phyloP scores from a whole-genome alignment of 2,797 vertebrate species.

The Anomalospiza imberbis region DNA sequence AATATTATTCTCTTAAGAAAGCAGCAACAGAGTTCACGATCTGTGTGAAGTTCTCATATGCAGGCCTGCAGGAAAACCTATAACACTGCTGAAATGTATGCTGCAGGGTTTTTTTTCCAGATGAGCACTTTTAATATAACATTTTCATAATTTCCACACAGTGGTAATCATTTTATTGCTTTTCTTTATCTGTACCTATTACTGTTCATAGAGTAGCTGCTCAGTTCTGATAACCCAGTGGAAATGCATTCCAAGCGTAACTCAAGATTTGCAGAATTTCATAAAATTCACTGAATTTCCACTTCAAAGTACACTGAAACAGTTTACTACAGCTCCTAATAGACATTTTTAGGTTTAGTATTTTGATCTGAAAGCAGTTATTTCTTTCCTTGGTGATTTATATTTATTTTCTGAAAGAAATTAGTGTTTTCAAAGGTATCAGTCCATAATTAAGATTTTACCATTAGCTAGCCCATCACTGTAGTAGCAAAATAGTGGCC shows the following conservation, averaged over 20 bases:
- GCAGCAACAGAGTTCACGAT: background rate
- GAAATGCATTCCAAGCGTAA: slow-evolving; percentile 35
- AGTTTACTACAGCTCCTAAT: slow-evolving; percentile 40
- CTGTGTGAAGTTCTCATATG: background rate
- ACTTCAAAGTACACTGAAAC: slow-evolving; percentile 50
- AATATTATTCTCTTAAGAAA: background rate
- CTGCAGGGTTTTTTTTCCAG: background rate
- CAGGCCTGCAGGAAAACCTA: background rate
- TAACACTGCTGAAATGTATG: background rate
- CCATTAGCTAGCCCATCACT: slow-evolving; percentile 16
- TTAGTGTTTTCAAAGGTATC: slow-evolving; percentile 45
- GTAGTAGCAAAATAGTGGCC: background rate
- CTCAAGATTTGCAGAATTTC: slow-evolving; percentile 43
- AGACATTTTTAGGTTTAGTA: slow-evolving; percentile 25
- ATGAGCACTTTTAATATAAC: slow-evolving; percentile 32
- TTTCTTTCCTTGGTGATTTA: slow-evolving; percentile 41
- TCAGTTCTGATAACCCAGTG: slow-evolving; percentile 42
- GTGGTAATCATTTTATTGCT: slow-evolving; percentile 59
- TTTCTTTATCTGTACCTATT: slow-evolving; percentile 58
- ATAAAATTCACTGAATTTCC: slow-evolving; percentile 58
- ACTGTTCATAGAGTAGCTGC: slow-evolving; percentile 48
- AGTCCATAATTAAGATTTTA: slow-evolving; percentile 49
- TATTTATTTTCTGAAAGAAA: slow-evolving; percentile 26
- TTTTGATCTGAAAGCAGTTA: slow-evolving; percentile 53
- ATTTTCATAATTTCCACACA: slow-evolving; percentile 45